Conservation (phyloP, 1,140 invertebrate species). For the Cydia amplana region DNA sequence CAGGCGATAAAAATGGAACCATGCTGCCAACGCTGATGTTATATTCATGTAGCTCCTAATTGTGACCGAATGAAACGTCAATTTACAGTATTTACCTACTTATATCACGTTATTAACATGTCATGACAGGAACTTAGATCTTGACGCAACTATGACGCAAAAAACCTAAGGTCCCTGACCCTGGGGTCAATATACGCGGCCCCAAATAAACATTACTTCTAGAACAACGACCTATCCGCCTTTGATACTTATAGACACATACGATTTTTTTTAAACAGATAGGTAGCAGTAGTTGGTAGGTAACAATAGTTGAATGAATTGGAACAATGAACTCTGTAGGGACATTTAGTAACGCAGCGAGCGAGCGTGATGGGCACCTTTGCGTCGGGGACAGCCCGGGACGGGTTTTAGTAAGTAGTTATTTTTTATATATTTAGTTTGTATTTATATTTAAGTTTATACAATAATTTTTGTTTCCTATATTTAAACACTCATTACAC, state of each 20-base stretch:
- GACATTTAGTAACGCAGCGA: too few species aligned
- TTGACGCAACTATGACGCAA: slow-evolving; percentile 6
- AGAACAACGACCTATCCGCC: background rate
- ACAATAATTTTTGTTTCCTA: too few species aligned
- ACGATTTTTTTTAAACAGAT: background rate
- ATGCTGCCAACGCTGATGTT: too few species aligned
- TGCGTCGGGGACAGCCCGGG: too few species aligned
- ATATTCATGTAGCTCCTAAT: background rate
- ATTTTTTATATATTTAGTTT: too few species aligned
- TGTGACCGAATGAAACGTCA: background rate
- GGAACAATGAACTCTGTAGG: background rate
- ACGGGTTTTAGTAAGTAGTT: too few species aligned
- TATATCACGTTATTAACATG: background rate
- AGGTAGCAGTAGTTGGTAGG: background rate
- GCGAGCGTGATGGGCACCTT: too few species aligned
- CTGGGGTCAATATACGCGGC: background rate
- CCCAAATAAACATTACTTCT: background rate
- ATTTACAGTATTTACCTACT: background rate
- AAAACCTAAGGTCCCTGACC: background rate
- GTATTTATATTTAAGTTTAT: too few species aligned
- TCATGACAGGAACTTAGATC: background rate
- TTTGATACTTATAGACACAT: background rate
- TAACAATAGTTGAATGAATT: slow-evolving; percentile 9
- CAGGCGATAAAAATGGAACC: too few species aligned
- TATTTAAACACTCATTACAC: too few species aligned